Conservation (phyloP, 2,113 vertebrate species). For the Neotragus pygmaeus region DNA sequence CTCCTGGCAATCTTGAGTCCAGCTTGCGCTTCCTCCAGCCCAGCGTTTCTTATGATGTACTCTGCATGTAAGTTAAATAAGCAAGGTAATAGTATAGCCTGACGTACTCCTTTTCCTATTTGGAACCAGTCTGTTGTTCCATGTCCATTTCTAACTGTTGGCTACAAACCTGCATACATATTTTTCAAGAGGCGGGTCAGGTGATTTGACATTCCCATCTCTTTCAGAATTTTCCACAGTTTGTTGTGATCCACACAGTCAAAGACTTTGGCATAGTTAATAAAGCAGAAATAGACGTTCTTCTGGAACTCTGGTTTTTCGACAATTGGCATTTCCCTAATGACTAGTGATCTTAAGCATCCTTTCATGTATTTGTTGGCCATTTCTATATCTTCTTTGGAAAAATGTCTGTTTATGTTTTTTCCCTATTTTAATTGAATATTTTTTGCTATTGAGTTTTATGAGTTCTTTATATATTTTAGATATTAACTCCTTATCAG, state of each 20-base stretch:
- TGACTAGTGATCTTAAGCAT: neutral
- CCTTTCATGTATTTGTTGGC: neutral
- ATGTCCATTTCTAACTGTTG: neutral
- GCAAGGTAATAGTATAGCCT: neutral
- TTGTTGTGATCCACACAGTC: neutral
- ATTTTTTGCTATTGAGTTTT: neutral
- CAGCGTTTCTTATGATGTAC: neutral
- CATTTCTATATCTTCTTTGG: neutral
- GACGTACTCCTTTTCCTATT: neutral
- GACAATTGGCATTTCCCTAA: neutral
- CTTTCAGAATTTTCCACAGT: neutral
- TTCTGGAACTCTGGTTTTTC: neutral
- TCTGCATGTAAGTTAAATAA: neutral
- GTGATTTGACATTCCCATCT: neutral
- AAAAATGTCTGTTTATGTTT: neutral
- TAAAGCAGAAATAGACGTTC: neutral
- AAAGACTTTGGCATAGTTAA: neutral
- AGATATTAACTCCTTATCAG: neutral
- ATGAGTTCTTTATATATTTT: neutral
- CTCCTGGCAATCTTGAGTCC: neutral
- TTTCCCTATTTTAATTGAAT: neutral
- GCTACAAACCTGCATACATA: neutral
- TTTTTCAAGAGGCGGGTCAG: neutral
- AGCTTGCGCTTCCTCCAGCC: neutral
- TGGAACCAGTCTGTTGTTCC: neutral